phyloP scores from a whole-genome alignment of 2,797 vertebrate species.

The Tarsius wallacei region DNA sequence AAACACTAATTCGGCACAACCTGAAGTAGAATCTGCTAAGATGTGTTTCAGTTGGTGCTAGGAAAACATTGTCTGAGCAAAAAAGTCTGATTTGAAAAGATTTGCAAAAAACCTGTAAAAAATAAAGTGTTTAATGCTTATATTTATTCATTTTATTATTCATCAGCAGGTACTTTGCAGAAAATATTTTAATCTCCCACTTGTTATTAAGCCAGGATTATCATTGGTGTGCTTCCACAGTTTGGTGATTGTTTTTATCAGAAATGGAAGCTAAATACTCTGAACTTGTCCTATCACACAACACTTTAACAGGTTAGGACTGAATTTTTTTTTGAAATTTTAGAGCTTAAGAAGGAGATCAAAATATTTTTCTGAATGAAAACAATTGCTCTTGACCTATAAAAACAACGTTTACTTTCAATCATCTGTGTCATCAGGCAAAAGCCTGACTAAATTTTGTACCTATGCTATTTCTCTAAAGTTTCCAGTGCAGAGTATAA shows the following conservation, averaged over 20 bases:
- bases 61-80: background rate
- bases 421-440: no score
- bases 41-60: background rate
- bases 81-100: background rate
- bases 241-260: background rate
- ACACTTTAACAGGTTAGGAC: background rate
- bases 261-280: background rate
- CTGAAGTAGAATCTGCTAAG: background rate
- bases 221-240: background rate
- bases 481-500: no score
- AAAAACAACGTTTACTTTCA: background rate
- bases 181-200: background rate
- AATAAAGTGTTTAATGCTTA: background rate
- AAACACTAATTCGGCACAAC: background rate
- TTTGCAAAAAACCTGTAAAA: constrained; percentile 24
- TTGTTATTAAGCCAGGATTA: background rate
- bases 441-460: no score
- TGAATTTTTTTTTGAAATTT: background rate
- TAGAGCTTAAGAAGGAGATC: background rate
- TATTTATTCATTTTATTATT: background rate
- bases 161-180: background rate
- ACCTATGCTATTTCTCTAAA: no score
- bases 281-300: background rate
- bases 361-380: constrained; percentile 1
- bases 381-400: background rate